These are phyloP conservation scores for Narcine bancroftii DNA, from an alignment of 2,113 vertebrate species.

Conservation along the genomic window DNA sequence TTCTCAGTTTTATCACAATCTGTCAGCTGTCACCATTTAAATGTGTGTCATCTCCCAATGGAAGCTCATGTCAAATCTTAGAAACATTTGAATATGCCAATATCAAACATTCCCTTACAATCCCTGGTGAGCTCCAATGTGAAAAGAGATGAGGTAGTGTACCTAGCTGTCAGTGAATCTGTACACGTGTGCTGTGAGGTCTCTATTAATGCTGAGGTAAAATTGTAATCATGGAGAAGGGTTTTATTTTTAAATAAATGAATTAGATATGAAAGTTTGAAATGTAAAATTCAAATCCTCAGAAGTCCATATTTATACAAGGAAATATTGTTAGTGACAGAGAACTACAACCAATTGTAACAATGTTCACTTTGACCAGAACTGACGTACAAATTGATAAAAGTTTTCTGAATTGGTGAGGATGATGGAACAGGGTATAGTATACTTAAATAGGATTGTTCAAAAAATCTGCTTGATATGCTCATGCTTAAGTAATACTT, in stretches of 20 bases:
- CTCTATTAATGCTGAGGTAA: not conserved
- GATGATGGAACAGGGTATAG: not conserved
- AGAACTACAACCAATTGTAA: not conserved
- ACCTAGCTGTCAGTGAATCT: not conserved
- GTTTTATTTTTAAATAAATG: not conserved
- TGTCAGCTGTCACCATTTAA: too few relatives aligned
- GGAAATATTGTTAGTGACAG: not conserved
- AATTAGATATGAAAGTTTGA: not conserved
- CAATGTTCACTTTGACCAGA: not conserved
- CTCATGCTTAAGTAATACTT: not conserved
- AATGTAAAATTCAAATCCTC: not conserved
- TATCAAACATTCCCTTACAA: not conserved
- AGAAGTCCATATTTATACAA: too few relatives aligned
- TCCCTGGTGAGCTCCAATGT: not conserved
- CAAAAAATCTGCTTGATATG: not conserved
- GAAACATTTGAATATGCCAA: not conserved
- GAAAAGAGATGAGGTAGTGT: not conserved
- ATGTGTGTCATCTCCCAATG: slow-evolving; percentile 16
- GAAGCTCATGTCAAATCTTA: not conserved
- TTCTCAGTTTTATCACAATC: too few relatives aligned
- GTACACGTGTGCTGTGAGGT: not conserved
- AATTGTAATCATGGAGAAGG: not conserved
- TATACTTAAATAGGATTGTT: not conserved
- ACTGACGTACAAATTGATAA: not conserved
- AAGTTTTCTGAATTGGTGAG: not conserved